These are phyloP conservation scores for Mechanitis messenoides DNA, from an alignment of 2,888 invertebrate species.

Conservation along the genomic window DNA sequence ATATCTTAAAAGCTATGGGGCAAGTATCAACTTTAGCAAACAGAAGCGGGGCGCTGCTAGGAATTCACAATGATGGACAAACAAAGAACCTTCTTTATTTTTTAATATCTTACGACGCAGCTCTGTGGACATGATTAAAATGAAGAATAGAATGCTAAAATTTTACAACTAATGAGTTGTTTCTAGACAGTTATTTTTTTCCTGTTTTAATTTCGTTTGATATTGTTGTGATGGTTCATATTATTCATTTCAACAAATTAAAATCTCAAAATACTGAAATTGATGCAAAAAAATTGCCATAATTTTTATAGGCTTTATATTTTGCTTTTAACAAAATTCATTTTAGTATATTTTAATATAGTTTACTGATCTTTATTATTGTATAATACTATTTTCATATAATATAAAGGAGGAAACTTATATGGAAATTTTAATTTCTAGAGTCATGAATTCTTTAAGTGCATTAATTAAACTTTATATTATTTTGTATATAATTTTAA, in stretches of 20 bases:
- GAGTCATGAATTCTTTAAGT: too few relatives aligned
- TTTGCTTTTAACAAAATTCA: too few relatives aligned
- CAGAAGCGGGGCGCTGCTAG: background rate
- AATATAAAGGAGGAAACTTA: too few relatives aligned
- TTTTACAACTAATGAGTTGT: slow-evolving; percentile 12
- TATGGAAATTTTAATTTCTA: too few relatives aligned
- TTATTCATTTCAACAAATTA: too few relatives aligned
- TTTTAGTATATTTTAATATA: too few relatives aligned
- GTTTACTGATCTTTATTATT: too few relatives aligned
- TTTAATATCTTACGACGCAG: slow-evolving; percentile 1
- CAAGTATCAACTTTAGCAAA: background rate
- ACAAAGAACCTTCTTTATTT: slow-evolving; percentile 4
- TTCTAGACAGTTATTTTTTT: slow-evolving; percentile 15
- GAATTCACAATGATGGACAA: background rate
- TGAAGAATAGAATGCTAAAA: slow-evolving; percentile 3
- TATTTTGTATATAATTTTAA: background rate
- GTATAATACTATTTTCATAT: too few relatives aligned
- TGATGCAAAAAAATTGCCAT: too few relatives aligned
- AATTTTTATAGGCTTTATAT: too few relatives aligned
- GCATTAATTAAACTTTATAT: background rate
- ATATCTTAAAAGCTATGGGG: background rate
- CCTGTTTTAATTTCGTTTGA: background rate
- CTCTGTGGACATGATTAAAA: slow-evolving; percentile 4
- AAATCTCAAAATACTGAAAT: too few relatives aligned
- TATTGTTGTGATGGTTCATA: too few relatives aligned